phyloP scores from a whole-genome alignment of 1,140 invertebrate species.

The Gerris buenoi region DNA sequence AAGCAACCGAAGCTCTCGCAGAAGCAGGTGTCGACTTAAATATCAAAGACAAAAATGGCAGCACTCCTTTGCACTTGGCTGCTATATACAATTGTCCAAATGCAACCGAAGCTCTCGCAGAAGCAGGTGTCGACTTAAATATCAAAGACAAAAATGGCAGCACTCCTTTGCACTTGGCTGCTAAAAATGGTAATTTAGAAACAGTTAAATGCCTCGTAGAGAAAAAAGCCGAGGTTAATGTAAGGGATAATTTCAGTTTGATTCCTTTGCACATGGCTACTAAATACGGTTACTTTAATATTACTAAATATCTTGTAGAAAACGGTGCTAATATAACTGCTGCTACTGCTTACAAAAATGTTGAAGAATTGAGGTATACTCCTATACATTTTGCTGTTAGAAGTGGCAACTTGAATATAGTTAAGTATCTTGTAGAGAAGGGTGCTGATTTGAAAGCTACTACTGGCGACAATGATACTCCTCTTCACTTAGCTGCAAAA shows the following conservation, averaged over 20 bases:
- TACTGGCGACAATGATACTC: slow-evolving; percentile 50
- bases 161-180: background rate
- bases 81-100: background rate
- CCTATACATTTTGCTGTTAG: background rate
- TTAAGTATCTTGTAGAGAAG: slow-evolving; percentile 2
- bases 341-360: background rate
- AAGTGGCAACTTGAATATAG: background rate
- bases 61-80: background rate
- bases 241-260: background rate
- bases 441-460: slow-evolving; percentile 22
- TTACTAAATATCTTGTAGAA: slow-evolving; percentile 1
- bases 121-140: background rate
- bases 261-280: background rate
- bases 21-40: background rate
- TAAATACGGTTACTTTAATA: background rate
- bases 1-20: background rate
- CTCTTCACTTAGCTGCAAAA: slow-evolving; percentile 51
- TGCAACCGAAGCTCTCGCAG: background rate
- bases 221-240: background rate
- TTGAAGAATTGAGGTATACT: background rate
- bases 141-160: background rate
- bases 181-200: background rate
- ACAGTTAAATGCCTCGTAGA: background rate
- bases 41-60: background rate
- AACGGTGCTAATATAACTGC: background rate